Evolutionary conservation across 2,113 vertebrate genomes (phyloP), one percentile per base, ranked within the genome.

Genomic region (Deroptyus accipitrinus): DNA sequence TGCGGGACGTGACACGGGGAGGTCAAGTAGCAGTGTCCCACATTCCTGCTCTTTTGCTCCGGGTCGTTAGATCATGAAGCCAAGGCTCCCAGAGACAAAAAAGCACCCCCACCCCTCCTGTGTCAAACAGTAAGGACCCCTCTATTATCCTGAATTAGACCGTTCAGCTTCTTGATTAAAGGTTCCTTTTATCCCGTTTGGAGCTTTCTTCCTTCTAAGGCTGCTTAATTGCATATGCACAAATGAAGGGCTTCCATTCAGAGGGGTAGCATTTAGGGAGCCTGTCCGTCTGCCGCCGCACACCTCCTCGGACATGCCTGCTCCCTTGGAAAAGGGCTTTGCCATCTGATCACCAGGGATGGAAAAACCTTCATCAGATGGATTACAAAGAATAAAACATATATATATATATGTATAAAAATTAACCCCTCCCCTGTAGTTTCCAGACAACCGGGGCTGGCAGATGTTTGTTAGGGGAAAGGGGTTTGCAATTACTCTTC

Each of bases 241-340:
- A 97, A 98, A 98, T 98, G 98, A 98, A 97, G 96, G 96, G 97
- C 96, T 98, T 98, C 98, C 98, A 98, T 97, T 98, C 91, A 98
- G 96, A 98, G 98, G 97, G 97, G 97, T 98, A 97, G 98, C 96
- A 98, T 98, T 98, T 98, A 92, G 97, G 98, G 98, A 98, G 98
- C 98, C 98, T 96, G 96, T 86, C 95, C 97, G 98, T 98, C 98
- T 98, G 98, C 98, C 93, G 94, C 97, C 94, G 59, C 96, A 94
- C 96, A 96, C 94, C 96, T 94, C 96, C 94, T 83, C 87, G 85
- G 93, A 49, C 83, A 66, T 48, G 59, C 84, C 81, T 46, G 74
- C 90, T 80, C 94, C 92, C 90, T 87, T 27, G 41, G 70, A 68
- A 68, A 83, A 91, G 63, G 7, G 48, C 90, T 92, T 27, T 87